Conservation (phyloP, 2,113 vertebrate genomes). For the Narcine bancroftii region DNA sequence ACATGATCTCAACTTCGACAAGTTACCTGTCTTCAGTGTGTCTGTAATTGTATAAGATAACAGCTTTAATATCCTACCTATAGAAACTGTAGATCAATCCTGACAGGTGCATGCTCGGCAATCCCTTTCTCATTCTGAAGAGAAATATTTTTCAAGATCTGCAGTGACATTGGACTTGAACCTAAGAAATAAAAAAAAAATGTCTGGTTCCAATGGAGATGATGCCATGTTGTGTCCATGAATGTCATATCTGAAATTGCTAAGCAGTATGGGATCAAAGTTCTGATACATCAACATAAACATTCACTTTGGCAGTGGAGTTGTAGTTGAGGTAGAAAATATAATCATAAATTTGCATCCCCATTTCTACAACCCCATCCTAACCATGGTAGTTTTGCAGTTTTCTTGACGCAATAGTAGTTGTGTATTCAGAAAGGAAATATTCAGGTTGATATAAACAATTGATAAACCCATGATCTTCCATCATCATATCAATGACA, state of each 20-base stretch:
- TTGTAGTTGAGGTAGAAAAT: background rate
- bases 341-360: background rate
- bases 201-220: background rate
- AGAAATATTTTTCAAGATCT: background rate
- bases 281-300: background rate
- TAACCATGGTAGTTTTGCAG: background rate
- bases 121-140: background rate
- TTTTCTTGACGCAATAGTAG: background rate
- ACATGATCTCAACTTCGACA: background rate
- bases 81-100: background rate
- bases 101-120: background rate
- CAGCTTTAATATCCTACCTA: background rate
- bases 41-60: conserved; percentile 9
- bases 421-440: background rate
- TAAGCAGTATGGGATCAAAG: background rate
- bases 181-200: too few species aligned
- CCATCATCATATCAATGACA: background rate
- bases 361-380: too few species aligned
- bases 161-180: background rate
- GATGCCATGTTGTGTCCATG: background rate
- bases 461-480: background rate
- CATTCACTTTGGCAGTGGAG: background rate
- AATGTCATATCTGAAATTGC: background rate
- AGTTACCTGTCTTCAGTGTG: conserved; percentile 10
- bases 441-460: background rate